Evolutionary conservation across 2,888 invertebrate genomes (phyloP).

Genomic region (Aromia moschata): DNA sequence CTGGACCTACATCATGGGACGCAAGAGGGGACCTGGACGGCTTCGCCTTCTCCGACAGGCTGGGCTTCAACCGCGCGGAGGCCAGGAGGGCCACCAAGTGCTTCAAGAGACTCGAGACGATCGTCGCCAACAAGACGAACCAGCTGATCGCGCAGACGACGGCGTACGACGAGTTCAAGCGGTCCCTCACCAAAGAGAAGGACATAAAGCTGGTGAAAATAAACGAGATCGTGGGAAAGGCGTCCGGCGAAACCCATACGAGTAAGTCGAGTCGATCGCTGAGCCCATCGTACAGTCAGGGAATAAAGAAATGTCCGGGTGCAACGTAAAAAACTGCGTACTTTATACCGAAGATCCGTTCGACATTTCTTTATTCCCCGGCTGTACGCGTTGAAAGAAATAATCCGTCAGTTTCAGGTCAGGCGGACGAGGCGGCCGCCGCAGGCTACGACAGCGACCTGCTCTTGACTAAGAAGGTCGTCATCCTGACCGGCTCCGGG

Average conservation of each 20-base stretch:
- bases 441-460: conserved; percentile 28
- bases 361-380: no score
- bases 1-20: conserved; percentile 25
- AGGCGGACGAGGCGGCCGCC: no score
- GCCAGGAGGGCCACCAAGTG: conserved; percentile 21
- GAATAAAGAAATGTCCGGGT: no score
- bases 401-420: not conserved
- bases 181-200: not conserved
- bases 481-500: conserved; percentile 29
- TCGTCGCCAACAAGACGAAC: conserved; percentile 1
- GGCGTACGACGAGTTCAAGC: conserved; percentile 23
- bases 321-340: no score
- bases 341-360: no score
- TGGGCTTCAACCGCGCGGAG: conserved; percentile 36
- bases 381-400: no score
- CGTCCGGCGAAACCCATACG: no score
- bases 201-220: conserved; percentile 15
- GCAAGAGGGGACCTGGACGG: conserved; percentile 35
- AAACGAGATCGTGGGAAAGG: conserved; percentile 11
- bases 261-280: not conserved
- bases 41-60: conserved; percentile 29
- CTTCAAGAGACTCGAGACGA: not conserved
- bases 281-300: not conserved
- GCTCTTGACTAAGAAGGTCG: conserved; percentile 38
- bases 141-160: not conserved